A percentile compares a stretch with the other conserved stretches of the same genome.
Conservation (phyloP, 2,797 vertebrate genomes). For the Sebastes kiyomatsui region DNA sequence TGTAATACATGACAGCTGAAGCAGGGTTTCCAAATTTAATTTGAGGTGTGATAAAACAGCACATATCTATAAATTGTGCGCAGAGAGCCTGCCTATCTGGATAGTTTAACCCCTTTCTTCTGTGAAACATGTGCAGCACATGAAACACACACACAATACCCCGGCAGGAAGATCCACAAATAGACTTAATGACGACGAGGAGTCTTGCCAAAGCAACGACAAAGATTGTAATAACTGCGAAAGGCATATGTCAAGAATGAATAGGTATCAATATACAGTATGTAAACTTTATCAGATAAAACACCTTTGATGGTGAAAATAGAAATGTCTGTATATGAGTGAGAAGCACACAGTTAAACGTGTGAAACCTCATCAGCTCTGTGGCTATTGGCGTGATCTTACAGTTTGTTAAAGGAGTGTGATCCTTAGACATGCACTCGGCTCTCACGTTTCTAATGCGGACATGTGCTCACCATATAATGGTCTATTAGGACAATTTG, state of each 20-base stretch:
- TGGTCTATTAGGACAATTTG: not conserved
- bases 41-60: conserved; percentile 80
- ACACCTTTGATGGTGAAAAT: conserved; percentile 35
- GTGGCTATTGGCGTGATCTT: conserved; percentile 26
- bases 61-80: conserved; percentile 79
- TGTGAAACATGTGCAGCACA: conserved; percentile 65
- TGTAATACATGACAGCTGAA: conserved; percentile 80
- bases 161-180: conserved; percentile 56
- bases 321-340: conserved; percentile 23
- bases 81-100: conserved; percentile 57
- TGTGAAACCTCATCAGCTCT: conserved; percentile 48
- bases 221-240: conserved; percentile 37
- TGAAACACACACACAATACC: conserved; percentile 53
- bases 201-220: conserved; percentile 45
- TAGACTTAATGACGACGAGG: conserved; percentile 47
- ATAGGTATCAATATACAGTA: not conserved
- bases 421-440: conserved; percentile 9
- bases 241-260: conserved; percentile 18
- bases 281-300: conserved; percentile 28
- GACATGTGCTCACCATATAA: not conserved
- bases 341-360: conserved; percentile 39
- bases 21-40: conserved; percentile 74
- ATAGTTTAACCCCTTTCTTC: conserved; percentile 59
- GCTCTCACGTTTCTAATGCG: conserved; percentile 12
- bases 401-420: conserved; percentile 31